Evolutionary conservation across 2,113 vertebrate genomes (phyloP).

Genomic region (Oryzias woworae): DNA sequence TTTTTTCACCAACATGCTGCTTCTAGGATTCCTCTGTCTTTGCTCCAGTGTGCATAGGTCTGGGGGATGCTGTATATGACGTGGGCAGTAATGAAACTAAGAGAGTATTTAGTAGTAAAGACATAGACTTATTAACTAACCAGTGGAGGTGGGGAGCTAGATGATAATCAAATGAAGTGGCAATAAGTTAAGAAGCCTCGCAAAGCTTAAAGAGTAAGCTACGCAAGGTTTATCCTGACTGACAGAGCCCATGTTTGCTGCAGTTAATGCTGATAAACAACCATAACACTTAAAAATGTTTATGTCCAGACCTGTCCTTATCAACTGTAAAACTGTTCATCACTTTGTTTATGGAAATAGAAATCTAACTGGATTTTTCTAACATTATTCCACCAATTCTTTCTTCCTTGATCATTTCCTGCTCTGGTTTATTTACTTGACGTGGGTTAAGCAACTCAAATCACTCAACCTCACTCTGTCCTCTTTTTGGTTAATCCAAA

Average conservation of each 20-base stretch:
- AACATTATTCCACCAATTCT: slow-evolving; percentile 4
- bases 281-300: neutral
- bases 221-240: slow-evolving; percentile 22
- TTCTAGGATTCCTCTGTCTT: slow-evolving; percentile 33
- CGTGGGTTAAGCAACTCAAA: slow-evolving; percentile 4
- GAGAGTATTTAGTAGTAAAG: slow-evolving; percentile 50
- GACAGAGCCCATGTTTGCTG: slow-evolving; percentile 17
- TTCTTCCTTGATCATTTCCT: neutral
- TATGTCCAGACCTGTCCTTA: neutral
- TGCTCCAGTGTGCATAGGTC: slow-evolving; percentile 36
- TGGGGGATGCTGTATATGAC: slow-evolving; percentile 26
- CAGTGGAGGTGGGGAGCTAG: slow-evolving; percentile 37
- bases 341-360: neutral
- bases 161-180: slow-evolving; percentile 57
- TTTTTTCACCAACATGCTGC: slow-evolving; percentile 36
- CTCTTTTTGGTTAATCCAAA: slow-evolving; percentile 54
- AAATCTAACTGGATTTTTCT: neutral
- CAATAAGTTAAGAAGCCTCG: slow-evolving; percentile 59
- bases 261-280: slow-evolving; percentile 6
- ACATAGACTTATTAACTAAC: slow-evolving; percentile 60
- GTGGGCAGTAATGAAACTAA: slow-evolving; percentile 59
- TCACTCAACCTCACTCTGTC: slow-evolving; percentile 20
- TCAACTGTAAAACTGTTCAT: slow-evolving; percentile 2
- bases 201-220: slow-evolving; percentile 27
- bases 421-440: slow-evolving; percentile 2